Conservation (phyloP, 1,140 invertebrate species). For the Drosophila dunni region DNA sequence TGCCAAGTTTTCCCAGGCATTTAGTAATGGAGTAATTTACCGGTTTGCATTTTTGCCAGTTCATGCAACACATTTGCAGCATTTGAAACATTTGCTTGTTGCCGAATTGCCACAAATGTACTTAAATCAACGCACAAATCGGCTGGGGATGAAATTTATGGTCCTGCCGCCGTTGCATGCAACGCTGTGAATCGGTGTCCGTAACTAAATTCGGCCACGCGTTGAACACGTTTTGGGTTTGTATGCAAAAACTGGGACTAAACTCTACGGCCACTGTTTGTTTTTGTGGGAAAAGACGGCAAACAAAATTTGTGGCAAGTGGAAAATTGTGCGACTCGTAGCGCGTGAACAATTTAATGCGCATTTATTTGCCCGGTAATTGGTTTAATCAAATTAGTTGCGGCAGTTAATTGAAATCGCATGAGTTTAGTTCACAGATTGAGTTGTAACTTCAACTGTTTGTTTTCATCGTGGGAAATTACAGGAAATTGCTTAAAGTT, state of each 20-base stretch:
- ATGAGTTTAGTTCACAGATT: slow-evolving; percentile 47
- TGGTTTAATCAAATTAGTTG: slow-evolving; percentile 72
- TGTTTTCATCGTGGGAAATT: slow-evolving; percentile 28
- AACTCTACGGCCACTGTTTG: slow-evolving; percentile 19
- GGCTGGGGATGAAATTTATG: slow-evolving; percentile 60
- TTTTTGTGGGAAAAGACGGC: slow-evolving; percentile 44
- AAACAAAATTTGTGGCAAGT: slow-evolving; percentile 50
- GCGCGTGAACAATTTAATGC: slow-evolving; percentile 57
- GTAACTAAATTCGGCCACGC: slow-evolving; percentile 70
- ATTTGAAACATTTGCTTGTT: slow-evolving; percentile 54
- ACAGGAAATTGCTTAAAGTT: slow-evolving; percentile 17
- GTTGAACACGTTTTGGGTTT: slow-evolving; percentile 16
- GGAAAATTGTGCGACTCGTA: slow-evolving; percentile 64
- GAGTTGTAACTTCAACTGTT: slow-evolving; percentile 24
- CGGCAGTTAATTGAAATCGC: slow-evolving; percentile 79
- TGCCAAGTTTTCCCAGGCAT: slow-evolving; percentile 43
- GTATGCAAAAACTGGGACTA: slow-evolving; percentile 59
- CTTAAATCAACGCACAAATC: slow-evolving; percentile 65
- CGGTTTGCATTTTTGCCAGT: slow-evolving; percentile 40
- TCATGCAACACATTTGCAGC: slow-evolving; percentile 1
- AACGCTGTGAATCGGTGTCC: neutral
- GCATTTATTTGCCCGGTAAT: slow-evolving; percentile 57
- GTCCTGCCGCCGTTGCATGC: slow-evolving; percentile 26
- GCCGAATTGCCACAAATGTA: slow-evolving; percentile 77
- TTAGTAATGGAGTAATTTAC: slow-evolving; percentile 57